Evolutionary conservation across 2,888 invertebrate species (phyloP), one percentile per base, ranked within the genome.

Genomic region (Sarcophaga rosellei): DNA sequence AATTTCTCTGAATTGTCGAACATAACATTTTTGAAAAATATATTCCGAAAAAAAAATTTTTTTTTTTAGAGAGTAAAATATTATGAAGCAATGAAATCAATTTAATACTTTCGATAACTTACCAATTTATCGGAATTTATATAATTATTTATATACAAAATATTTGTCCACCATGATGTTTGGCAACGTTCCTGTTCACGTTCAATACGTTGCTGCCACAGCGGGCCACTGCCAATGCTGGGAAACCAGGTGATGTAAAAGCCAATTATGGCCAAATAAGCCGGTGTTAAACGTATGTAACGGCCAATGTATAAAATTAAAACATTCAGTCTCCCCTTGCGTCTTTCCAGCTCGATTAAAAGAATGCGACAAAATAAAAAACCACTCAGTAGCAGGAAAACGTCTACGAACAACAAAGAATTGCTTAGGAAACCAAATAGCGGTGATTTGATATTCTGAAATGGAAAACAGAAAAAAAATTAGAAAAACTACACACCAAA

Each of bases 121-220:
- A 91, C 91, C 88, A 92, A 83, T 23, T 91, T 90, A 62, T 96
- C 95, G 3, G 95, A 95, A 69, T 95, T 94, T 17, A 96, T 94
- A 89, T 96, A 96, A 90, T 96, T 96, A 90, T 96, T 96, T 72
- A 96, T 94, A 91, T 96, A 96, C 53, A 96, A 91, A 65, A 96
- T 93, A 91, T 96, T 96, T 0, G 95, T 92, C 96, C 96, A 96
- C 96, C 96, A 96, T 0, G 95, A 95, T 1, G 94, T 92, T 87
- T 94, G 91, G 89, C 96, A 96, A 80, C 96, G 93, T 89, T 94
- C 93, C 70, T 92, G 91, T 87, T 95, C 95, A 57, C 95, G 89
- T n/a, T 92, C 92, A 86, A 96, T 94, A 87, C 94, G 94, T 21
- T 94, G 93, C 57, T 95, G 94, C 97, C 97, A 97, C 69, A 97